Evolutionary conservation across 2,888 invertebrate genomes (phyloP).

Genomic region (Frankliniella intonsa): DNA sequence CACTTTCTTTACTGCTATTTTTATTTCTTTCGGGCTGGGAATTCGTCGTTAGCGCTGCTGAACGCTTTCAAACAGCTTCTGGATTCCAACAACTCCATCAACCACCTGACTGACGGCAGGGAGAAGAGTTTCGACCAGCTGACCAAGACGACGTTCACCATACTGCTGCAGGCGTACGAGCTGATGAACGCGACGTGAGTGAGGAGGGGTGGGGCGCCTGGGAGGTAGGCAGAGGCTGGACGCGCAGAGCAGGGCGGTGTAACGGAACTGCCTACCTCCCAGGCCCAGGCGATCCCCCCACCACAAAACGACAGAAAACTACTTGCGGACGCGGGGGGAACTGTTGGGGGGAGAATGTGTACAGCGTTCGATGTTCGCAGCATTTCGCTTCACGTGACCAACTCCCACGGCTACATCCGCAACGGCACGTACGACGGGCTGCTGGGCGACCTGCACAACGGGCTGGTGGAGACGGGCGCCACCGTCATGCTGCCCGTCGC

Average conservation of each 20-base stretch:
- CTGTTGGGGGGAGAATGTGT: no score
- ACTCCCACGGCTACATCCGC: slow-evolving; percentile 5
- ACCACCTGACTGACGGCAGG: neutral
- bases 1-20: neutral
- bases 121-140: neutral
- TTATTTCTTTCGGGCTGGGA: neutral
- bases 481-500: neutral
- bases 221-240: no score
- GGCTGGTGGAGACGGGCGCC: slow-evolving; percentile 1
- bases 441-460: neutral
- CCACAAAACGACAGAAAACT: no score
- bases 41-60: neutral
- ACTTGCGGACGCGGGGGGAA: no score
- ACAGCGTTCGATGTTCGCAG: neutral
- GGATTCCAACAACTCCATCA: neutral
- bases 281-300: no score
- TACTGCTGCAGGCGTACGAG: slow-evolving; percentile 8
- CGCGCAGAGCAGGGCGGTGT: no score
- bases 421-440: slow-evolving; percentile 3
- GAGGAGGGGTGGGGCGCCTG: neutral
- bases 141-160: neutral
- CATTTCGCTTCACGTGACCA: neutral
- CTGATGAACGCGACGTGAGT: slow-evolving; percentile 15
- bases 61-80: neutral
- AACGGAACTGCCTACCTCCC: no score